Conservation (phyloP, 2,888 invertebrate genomes). For the Sarcophaga rosellei region DNA sequence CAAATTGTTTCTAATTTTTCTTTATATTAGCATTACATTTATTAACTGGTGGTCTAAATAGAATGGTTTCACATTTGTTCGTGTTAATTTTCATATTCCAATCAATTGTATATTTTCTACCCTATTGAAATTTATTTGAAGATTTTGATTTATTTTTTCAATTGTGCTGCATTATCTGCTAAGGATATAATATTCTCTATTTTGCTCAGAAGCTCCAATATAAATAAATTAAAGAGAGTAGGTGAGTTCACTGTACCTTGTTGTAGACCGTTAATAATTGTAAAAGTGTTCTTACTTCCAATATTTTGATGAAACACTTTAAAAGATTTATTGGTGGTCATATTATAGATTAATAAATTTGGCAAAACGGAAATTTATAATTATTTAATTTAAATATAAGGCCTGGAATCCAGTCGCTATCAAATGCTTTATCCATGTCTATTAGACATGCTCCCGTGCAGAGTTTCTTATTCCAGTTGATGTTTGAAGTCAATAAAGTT, state of each 20-base stretch:
- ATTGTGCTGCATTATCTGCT: too few species aligned
- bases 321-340: constrained; percentile 18
- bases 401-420: too few species aligned
- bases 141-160: too few species aligned
- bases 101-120: too few species aligned
- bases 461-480: constrained; percentile 21
- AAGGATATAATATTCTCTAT: too few species aligned
- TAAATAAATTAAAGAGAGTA: too few species aligned
- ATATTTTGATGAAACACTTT: neutral
- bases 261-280: constrained; percentile 8
- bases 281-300: constrained; percentile 4
- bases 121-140: too few species aligned
- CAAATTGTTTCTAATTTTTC: neutral
- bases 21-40: too few species aligned
- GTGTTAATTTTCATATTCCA: too few species aligned
- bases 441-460: constrained; percentile 20
- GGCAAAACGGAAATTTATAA: constrained; percentile 1
- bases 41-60: too few species aligned
- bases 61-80: too few species aligned
- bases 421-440: neutral
- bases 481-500: neutral
- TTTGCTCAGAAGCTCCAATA: neutral
- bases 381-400: neutral
- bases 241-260: too few species aligned
- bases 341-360: constrained; percentile 21